Base-by-base conservation (phyloP, 2,888 invertebrate species). In the Athalia circularis region DNA sequence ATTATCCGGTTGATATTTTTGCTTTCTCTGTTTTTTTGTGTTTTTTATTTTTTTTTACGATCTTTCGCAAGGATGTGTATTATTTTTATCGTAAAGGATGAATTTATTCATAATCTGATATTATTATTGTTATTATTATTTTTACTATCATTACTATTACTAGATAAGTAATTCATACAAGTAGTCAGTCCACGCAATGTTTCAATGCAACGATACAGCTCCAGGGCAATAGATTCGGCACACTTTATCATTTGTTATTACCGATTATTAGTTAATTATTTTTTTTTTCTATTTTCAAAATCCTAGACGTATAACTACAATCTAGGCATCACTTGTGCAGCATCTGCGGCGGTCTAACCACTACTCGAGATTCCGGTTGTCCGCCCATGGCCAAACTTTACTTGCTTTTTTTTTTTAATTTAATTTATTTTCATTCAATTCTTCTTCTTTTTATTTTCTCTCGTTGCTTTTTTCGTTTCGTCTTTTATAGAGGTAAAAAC, bases 251-350 rank as follows among this genome's bases (percentile, higher is more conserved):
- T 29, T 29, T 29, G 29, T 29, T 29, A 29, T 29, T 1, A 29
- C 29, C 29, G 29, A 29, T 29, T 29, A 29, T 29, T 29, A 1
- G 29, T 29, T 29, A 29, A 29, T 0, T n/a, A n/a, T n/a, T 52
- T 79, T 65, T 77, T 50, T 48, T 13, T n/a, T 29, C 47, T 54
- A 4, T 13, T 9, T 15, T 74, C 7, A 52, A 70, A 75, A 76
- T 80, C 81, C 80, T 70, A 64, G 50, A 76, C 29, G 64, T 54
- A 9, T 5, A 4, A 9, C 29, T 15, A 7, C 15, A 15, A 43
- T 13, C 68, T 68, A 68, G 29, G 54, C 68, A 52, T 68, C 15
- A 29, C 9, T 29, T 68, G 9, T 54, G 68, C 15, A 68, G 52
- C 29, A 6, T 68, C 48, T 68, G 54, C 68, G 68, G 68, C 5